Evolutionary conservation across 1,140 invertebrate species (phyloP).

Genomic region (Ceratoteleas bidentatus): DNA sequence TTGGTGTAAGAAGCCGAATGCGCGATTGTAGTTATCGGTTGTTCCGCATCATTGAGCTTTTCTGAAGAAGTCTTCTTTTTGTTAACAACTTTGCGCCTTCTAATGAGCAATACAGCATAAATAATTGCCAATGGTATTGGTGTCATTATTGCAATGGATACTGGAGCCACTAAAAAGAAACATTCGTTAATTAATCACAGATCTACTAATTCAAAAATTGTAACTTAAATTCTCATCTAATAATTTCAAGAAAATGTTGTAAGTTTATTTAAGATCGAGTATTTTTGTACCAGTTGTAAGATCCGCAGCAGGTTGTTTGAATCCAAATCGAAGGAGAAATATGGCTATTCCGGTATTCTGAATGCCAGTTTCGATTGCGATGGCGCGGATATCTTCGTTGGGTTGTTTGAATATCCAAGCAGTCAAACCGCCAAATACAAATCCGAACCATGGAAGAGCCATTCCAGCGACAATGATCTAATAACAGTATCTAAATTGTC

Average conservation of each 20-base stretch:
- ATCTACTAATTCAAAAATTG: no score
- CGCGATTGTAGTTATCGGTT: slow-evolving; percentile 41
- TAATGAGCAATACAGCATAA: slow-evolving; percentile 79
- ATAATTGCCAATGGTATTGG: slow-evolving; percentile 89
- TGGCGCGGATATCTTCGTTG: slow-evolving; percentile 88
- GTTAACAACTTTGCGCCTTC: slow-evolving; percentile 66
- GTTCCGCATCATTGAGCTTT: slow-evolving; percentile 54
- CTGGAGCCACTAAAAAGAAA: slow-evolving; percentile 82
- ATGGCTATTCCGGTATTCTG: slow-evolving; percentile 97
- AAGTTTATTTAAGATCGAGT: no score
- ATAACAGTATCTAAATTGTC: background rate
- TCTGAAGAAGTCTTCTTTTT: slow-evolving; percentile 56
- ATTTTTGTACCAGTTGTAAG: slow-evolving; percentile 87
- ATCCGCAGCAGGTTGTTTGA: slow-evolving; percentile 88
- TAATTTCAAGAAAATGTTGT: no score
- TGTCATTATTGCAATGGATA: slow-evolving; percentile 95
- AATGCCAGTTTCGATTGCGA: slow-evolving; percentile 95
- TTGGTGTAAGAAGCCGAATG: slow-evolving; percentile 42
- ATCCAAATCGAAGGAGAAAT: slow-evolving; percentile 88
- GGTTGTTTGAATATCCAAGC: slow-evolving; percentile 85
- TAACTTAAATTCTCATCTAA: no score
- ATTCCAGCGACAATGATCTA: slow-evolving; percentile 92
- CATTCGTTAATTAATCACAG: slow-evolving; percentile 4
- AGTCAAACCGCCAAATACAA: slow-evolving; percentile 86
- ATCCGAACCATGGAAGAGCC: slow-evolving; percentile 93